Base-by-base conservation (phyloP, 2,113 vertebrate species). In the Brachionichthys hirsutus region DNA sequence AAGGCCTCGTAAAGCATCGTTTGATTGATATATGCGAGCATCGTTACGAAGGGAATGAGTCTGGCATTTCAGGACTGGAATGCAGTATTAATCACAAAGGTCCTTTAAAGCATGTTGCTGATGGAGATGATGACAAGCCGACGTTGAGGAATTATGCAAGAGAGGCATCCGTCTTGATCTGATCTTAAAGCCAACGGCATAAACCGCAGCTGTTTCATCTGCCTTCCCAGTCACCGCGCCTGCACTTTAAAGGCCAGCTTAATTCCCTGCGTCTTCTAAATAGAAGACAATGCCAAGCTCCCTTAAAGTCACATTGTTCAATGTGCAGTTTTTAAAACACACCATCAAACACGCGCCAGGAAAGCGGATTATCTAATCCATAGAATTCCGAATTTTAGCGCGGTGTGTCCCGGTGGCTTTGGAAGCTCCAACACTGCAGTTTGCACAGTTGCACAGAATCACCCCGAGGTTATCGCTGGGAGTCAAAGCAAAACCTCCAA, bases 61-160 rank as follows among this genome's bases (percentile, higher is more conserved):
- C 92, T 93, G 92, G 93, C 92, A 89, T 94, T 48, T 94, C 92
- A 90, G 90, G 79, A 77, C 82, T 81, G 84, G 89, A 92, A 91
- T 94, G 89, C 90, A 93, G 90, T 94, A 94, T 96, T 94, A 95
- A 95, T 95, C 88, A 92, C 92, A 92, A 89, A 86, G 52, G 63
- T 64, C 89, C 89, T 93, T 91, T 92, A 92, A 94, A 95, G 89
- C 89, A 89, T 91, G 88, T 91, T 86, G 88, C 88, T 94, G 93
- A 95, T 92, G 90, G 91, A 88, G 91, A 83, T 87, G 88, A 73
- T 91, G 92, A 94, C 94, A 95, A 92, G 87, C 90, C 93, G 94
- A 95, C 92, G 92, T 92, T 94, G 93, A 94, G 89, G 89, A 93
- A 95, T 95, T 89, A 87, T 70, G 55, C 90, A 88, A 89, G 82